Evolutionary conservation across 2,113 vertebrate species (phyloP), one percentile per base, ranked within the genome.

Genomic region (Lepidothrix coronata): DNA sequence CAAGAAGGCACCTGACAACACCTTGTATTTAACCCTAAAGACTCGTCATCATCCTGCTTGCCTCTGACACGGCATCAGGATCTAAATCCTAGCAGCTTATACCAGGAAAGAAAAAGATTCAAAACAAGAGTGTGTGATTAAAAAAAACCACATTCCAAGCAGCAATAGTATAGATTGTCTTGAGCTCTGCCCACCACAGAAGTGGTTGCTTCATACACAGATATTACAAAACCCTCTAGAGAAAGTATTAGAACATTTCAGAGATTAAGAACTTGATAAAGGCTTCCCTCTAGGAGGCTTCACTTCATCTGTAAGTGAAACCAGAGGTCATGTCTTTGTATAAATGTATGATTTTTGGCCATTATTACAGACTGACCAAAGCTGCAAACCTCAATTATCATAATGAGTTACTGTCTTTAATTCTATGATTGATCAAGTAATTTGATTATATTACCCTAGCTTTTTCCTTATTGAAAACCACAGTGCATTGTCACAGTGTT

Each of bases 181-280:
- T 68, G 22, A 78, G 22, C 21, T 74, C n/a, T 63, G 43, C 8
- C 39, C 21, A 39, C 20, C 80, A 57, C 10, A 89, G 46, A 61
- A 63, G 17, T 0, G 0, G 63, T 14, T 83, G 31, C n/a, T 91
- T 70, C 67, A 46, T 2, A 31, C 16, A n/a, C 2, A 51, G n/a
- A 62, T 2, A 49, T 14, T 13, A 66, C 27, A 55, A 93, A 89
- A 58, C 16, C 4, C 48, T 62, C 30, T 28, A 55, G 43, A 58
- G 10, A 73, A 77, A 67, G 6, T 46, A 33, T 20, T 20, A 37
- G 28, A 83, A 41, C 19, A 77, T 59, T 89, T 81, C 33, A 87
- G 43, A 87, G 25, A 74, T n/a, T 61, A 77, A 78, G 5, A 79
- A 11, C 46, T 23, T 35, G 14, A 33, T 21, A 85, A 76, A 75